Conservation (phyloP, 2,888 invertebrate genomes). For the Acanthoscelides obtectus region DNA sequence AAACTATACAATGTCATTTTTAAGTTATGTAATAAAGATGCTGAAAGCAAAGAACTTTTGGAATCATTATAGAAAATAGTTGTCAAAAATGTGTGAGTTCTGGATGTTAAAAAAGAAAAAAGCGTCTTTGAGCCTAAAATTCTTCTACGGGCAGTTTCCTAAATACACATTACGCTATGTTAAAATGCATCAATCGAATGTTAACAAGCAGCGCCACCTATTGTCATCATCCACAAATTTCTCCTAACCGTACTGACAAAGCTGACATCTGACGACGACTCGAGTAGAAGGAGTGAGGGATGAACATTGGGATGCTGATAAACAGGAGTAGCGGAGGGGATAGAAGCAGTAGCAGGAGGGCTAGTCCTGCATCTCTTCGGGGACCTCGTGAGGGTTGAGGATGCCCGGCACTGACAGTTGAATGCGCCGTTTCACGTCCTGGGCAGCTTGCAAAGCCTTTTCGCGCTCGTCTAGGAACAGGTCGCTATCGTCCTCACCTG, state of each 20-base stretch:
- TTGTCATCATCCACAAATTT: background rate
- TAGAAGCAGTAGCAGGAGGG: conserved; percentile 14
- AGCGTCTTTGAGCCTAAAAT: too few species aligned
- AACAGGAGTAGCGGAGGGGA: background rate
- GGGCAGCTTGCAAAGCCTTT: conserved; percentile 80
- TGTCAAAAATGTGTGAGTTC: too few species aligned
- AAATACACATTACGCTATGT: too few species aligned
- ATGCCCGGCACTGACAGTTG: conserved; percentile 96
- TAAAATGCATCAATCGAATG: too few species aligned
- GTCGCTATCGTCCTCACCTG: conserved; percentile 97
- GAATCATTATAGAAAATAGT: too few species aligned
- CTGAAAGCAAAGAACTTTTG: too few species aligned
- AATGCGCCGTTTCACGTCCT: conserved; percentile 87
- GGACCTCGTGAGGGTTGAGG: conserved; percentile 90
- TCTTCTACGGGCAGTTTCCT: too few species aligned
- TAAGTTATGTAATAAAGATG: too few species aligned
- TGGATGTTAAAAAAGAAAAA: too few species aligned
- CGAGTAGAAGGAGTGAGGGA: too few species aligned
- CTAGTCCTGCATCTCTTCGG: conserved; percentile 93
- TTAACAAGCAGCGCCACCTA: background rate
- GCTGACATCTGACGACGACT: conserved; percentile 6
- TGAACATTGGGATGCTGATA: too few species aligned
- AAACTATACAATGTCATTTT: too few species aligned
- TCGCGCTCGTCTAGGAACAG: conserved; percentile 96
- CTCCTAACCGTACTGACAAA: background rate